These are phyloP conservation scores for Blastomussa wellsi DNA, from an alignment of 92 coral and sea anemone genomes.

Conservation along the genomic window DNA sequence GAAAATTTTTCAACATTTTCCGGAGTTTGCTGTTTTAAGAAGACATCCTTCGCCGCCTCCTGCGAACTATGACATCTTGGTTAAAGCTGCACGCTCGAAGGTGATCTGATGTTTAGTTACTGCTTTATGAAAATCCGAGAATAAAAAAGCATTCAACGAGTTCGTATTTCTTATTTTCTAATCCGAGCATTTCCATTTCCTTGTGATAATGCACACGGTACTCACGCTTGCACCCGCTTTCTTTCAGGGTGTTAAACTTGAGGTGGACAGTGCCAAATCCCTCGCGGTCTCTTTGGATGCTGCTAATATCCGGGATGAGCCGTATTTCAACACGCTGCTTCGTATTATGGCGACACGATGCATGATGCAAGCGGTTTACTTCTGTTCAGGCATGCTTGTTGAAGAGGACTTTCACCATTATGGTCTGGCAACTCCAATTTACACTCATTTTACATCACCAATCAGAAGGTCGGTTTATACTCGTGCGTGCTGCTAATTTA, in stretches of 20 bases:
- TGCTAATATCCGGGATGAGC: constrained; percentile 84
- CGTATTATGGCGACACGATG: constrained; percentile 97
- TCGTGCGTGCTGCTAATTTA: background rate
- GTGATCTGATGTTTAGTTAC: constrained; percentile 22
- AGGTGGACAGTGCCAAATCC: constrained; percentile 89
- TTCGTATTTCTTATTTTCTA: too few species aligned
- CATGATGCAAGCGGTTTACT: constrained; percentile 99
- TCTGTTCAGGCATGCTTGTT: constrained; percentile 95
- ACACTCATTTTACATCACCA: constrained; percentile 97
- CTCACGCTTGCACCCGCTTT: background rate
- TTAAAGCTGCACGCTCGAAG: constrained; percentile 96
- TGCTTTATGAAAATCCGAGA: background rate
- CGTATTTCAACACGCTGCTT: constrained; percentile 94
- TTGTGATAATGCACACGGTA: background rate
- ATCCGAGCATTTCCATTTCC: background rate
- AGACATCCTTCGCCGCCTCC: constrained; percentile 97
- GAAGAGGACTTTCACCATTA: constrained; percentile 89
- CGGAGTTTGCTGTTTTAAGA: constrained; percentile 93
- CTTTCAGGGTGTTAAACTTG: constrained; percentile 78
- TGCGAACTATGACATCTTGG: constrained; percentile 87
- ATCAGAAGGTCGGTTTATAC: constrained; percentile 76
- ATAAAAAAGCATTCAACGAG: background rate
- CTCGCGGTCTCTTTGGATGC: constrained; percentile 84
- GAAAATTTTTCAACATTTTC: constrained; percentile 81
- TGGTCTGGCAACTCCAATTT: constrained; percentile 97